phyloP scores from a whole-genome alignment of 2,888 invertebrate genomes.

The Lymantria dispar region DNA sequence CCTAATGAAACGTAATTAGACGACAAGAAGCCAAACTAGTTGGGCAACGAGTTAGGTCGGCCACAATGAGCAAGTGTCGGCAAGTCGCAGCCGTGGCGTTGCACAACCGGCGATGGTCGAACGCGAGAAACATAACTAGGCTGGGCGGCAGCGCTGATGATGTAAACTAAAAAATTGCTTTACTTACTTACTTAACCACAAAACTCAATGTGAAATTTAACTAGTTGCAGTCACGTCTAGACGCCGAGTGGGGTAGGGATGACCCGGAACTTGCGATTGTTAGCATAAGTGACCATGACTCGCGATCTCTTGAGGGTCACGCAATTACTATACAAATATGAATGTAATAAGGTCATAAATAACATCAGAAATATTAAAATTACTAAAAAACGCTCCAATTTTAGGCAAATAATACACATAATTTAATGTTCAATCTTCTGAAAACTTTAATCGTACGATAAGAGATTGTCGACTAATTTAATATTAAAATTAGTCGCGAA shows the following conservation, averaged over 20 bases:
- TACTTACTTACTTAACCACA: constrained; percentile 77
- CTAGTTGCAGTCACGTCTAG: constrained; percentile 62
- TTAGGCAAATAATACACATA: neutral
- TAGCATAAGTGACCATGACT: constrained; percentile 58
- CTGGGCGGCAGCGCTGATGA: constrained; percentile 73
- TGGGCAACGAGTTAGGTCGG: constrained; percentile 69
- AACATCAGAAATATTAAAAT: constrained; percentile 1
- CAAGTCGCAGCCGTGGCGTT: constrained; percentile 70
- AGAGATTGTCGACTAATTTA: constrained; percentile 39
- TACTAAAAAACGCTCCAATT: neutral
- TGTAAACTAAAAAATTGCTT: constrained; percentile 82
- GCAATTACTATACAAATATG: constrained; percentile 19
- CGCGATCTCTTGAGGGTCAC: constrained; percentile 30
- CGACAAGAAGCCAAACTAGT: constrained; percentile 74
- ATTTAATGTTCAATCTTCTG: constrained; percentile 5
- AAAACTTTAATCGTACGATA: constrained; percentile 28
- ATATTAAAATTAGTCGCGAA: constrained; percentile 60
- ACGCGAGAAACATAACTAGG: constrained; percentile 81
- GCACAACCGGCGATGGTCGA: constrained; percentile 78
- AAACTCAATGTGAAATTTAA: constrained; percentile 71
- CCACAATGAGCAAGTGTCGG: constrained; percentile 79
- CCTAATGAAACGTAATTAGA: constrained; percentile 73
- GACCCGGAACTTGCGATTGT: constrained; percentile 64
- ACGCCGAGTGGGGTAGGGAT: constrained; percentile 50
- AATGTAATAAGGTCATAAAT: constrained; percentile 2